Base-by-base conservation (phyloP, 1,140 invertebrate species). In the Ganaspis sp. region DNA sequence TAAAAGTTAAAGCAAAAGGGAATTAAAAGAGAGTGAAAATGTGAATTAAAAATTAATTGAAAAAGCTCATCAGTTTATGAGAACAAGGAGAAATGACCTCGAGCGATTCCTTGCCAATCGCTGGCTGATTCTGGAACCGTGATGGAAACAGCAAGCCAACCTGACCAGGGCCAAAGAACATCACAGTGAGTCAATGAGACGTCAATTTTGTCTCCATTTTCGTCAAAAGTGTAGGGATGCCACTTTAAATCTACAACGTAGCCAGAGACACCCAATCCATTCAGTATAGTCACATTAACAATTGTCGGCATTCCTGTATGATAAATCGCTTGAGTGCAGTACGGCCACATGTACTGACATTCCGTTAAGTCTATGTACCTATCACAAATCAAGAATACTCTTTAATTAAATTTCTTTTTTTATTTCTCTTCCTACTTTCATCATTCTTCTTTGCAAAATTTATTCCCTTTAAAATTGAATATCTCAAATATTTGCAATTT, bases 291-390 rank as follows among this genome's bases (percentile, higher is more conserved):
- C 0, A 99, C 96, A 92, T 99, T 99, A 1, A 98, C 94, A 81
- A 99, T 96, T 9, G 95, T 94, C 0, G 98, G 96, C 90, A 98
- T 95, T 54, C 94, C 95, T 72, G 95, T 95, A 89, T 96, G 94
- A 91, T 98, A 99, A 2, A 99, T 86, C 9, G 98, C 97, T 90
- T 99, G 98, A 15, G 97, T 97, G 87, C 98, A 99, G 86, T 99
- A 99, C 0, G 98, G 98, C 97, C 97, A 99, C 97, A 98, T 98
- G 87, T 98, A 99, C 77, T 97, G 96, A 87, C 97, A 98, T 88
- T 99, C 97, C 0, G 96, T 97, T 23, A 98, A 92, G 89, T 99
- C 98, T 77, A 99, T 94, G 87, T 98, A 99, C 79, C 95, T 95
- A 70, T 9, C 73, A 81, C n/a, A 75, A 77, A 77, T 42, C 45